Percentiles rank a stretch among this genome's conserved stretches.
phyloP scores from a whole-genome alignment of 92 coral and sea anemone genomes.

The Actinostola sp. region DNA sequence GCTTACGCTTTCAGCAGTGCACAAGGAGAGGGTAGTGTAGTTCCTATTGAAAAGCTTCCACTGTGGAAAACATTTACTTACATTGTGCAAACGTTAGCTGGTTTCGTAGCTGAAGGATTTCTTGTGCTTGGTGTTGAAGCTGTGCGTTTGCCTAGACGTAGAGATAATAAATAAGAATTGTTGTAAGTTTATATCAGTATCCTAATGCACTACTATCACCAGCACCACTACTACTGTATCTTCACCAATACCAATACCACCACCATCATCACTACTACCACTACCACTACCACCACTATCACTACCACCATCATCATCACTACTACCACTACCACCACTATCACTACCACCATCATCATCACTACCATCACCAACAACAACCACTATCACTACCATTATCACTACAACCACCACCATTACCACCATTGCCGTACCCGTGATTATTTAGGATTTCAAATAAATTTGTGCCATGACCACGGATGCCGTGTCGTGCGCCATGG shows the following conservation, averaged over 20 bases:
- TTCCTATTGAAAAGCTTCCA: no score
- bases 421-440: not conserved
- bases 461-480: no score
- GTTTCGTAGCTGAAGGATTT: slow-evolving; percentile 78
- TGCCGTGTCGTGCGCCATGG: no score
- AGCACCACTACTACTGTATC: no score
- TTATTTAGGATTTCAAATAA: no score
- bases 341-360: not conserved
- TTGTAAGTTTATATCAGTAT: no score
- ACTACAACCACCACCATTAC: not conserved
- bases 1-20: no score
- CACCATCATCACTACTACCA: not conserved
- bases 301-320: not conserved
- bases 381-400: not conserved
- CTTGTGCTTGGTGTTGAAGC: slow-evolving; percentile 84
- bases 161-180: no score
- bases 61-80: slow-evolving; percentile 35
- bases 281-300: not conserved
- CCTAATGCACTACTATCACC: no score
- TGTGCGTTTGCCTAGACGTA: slow-evolving; percentile 85
- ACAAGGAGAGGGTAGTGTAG: no score
- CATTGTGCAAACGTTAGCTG: slow-evolving; percentile 73
- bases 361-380: not conserved
- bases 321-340: not conserved
- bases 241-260: not conserved